Percentiles rank a stretch among this genome's conserved stretches.
These are phyloP conservation scores for Mizuhopecten yessoensis DNA, from an alignment of 1,140 invertebrate species.

Conservation along the genomic window DNA sequence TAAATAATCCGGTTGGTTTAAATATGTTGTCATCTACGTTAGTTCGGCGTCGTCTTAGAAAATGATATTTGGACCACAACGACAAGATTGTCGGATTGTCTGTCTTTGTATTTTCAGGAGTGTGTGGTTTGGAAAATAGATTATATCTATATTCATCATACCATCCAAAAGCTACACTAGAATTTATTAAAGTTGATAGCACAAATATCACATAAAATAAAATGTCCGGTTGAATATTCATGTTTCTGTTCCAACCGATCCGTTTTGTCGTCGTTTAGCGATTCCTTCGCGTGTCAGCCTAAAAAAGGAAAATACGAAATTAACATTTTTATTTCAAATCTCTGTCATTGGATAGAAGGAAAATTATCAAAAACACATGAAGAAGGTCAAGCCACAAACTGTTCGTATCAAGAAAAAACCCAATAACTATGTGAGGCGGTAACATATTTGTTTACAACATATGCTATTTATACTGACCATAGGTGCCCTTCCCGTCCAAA, in stretches of 20 bases:
- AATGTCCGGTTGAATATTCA: not conserved
- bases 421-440: too few species aligned
- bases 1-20: not conserved
- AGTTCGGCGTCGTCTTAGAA: not conserved
- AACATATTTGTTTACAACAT: too few species aligned
- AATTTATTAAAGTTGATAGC: conserved; percentile 19
- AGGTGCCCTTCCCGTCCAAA: not conserved
- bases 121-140: not conserved
- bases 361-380: not conserved
- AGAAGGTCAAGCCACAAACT: too few species aligned
- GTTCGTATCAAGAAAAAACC: too few species aligned
- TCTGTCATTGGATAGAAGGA: not conserved
- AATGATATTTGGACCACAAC: not conserved
- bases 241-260: not conserved
- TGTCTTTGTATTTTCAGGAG: not conserved
- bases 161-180: not conserved
- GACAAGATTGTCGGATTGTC: not conserved
- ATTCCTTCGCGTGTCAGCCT: too few species aligned
- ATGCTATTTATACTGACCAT: not conserved
- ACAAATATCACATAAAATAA: not conserved
- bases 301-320: too few species aligned
- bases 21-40: not conserved
- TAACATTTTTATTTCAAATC: not conserved
- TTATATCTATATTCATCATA: not conserved
- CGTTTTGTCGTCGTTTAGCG: not conserved